phyloP scores from a whole-genome alignment of 2,113 vertebrate species.

The Thalassarche chlororhynchos region DNA sequence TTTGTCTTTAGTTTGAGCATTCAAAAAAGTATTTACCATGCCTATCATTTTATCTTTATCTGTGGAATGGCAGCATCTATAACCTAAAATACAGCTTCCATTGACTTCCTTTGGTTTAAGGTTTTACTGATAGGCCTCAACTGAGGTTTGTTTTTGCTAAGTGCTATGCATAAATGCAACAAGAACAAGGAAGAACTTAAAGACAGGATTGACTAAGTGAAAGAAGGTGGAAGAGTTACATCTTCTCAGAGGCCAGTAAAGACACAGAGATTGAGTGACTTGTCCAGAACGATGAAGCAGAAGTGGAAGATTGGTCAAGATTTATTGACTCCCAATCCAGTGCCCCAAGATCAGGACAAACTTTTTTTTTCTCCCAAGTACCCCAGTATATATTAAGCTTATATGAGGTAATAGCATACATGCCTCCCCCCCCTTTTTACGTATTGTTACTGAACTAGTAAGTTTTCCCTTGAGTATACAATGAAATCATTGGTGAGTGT shows the following conservation, averaged over 20 bases:
- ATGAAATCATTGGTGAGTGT: not conserved
- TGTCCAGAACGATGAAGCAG: conserved; percentile 5
- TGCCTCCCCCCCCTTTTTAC: not conserved
- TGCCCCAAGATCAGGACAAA: not conserved
- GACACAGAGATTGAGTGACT: conserved; percentile 2
- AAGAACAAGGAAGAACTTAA: not conserved
- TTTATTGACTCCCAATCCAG: not conserved
- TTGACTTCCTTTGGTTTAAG: not conserved
- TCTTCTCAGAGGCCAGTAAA: not conserved
- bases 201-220: not conserved
- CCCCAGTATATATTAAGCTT: not conserved
- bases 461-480: not conserved
- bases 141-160: not conserved
- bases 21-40: not conserved
- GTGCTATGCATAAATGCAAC: not conserved
- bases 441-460: not conserved
- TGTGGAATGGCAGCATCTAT: not conserved
- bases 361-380: not conserved
- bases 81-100: not conserved
- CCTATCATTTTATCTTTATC: not conserved
- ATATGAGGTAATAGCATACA: not conserved
- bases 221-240: not conserved
- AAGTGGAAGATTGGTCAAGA: not conserved
- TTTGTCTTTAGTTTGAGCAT: not conserved
- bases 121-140: not conserved